A percentile compares a stretch with the other conserved stretches of the same genome.
Conservation (phyloP, 2,113 vertebrate species). For the Otolemur garnettii region DNA sequence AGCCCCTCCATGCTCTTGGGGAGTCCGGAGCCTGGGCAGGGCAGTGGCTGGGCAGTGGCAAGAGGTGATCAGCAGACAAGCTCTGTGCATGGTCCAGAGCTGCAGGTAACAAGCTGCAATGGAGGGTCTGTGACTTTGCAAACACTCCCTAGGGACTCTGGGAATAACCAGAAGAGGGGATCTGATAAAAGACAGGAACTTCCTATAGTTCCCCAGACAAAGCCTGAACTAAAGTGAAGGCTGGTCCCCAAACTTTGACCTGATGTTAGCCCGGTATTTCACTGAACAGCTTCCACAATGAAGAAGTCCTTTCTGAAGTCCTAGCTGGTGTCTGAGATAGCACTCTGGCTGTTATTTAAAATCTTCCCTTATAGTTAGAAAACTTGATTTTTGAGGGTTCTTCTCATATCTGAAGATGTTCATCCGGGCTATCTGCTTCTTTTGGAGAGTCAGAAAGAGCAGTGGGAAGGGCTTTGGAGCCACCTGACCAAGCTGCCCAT, state of each 20-base stretch:
- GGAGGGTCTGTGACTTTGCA: neutral
- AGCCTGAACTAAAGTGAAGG: neutral
- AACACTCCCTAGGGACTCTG: neutral
- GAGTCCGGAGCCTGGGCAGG: neutral
- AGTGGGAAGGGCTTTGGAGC: neutral
- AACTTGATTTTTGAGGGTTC: neutral
- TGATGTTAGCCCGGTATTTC: neutral
- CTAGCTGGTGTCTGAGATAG: neutral
- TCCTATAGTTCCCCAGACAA: neutral
- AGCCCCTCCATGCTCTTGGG: neutral
- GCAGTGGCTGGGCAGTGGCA: fast-evolving
- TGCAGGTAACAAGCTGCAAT: neutral
- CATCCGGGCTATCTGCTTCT: neutral
- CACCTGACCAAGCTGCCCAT: neutral
- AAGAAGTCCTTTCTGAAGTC: slow-evolving; percentile 13
- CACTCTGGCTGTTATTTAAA: neutral
- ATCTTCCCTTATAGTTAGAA: neutral
- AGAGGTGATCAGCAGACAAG: neutral
- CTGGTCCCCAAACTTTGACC: neutral
- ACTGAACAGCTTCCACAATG: neutral
- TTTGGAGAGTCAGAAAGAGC: neutral
- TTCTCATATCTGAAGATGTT: neutral
- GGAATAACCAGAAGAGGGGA: neutral
- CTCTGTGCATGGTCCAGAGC: neutral
- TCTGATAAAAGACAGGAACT: neutral